Percentiles rank a stretch among this genome's conserved stretches.
Conservation (phyloP, 2,113 vertebrate species). For the Pardalotus punctatus region DNA sequence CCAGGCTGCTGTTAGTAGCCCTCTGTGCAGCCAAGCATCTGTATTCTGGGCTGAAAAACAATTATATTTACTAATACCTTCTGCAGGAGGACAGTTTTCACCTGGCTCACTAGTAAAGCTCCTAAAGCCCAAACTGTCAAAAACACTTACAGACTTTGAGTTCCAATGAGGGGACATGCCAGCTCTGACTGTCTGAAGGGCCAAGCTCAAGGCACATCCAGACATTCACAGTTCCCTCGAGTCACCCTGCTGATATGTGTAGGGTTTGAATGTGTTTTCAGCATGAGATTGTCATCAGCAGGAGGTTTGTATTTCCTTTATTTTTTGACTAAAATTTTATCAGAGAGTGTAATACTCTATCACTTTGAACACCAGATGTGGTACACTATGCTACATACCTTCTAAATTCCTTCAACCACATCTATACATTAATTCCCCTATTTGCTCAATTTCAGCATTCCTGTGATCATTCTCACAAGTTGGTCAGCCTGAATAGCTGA, state of each 20-base stretch:
- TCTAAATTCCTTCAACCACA: not conserved
- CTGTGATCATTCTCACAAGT: not conserved
- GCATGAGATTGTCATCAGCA: not conserved
- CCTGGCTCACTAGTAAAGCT: not conserved
- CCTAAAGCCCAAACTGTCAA: not conserved
- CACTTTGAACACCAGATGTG: not conserved
- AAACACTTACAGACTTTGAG: not conserved
- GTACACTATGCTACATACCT: not conserved
- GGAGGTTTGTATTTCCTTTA: not conserved
- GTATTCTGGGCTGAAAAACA: not conserved
- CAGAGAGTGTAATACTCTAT: not conserved
- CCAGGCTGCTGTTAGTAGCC: not conserved
- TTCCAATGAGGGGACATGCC: not conserved
- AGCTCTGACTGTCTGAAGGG: not conserved
- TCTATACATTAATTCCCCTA: not conserved
- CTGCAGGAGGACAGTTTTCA: not conserved
- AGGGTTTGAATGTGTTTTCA: not conserved
- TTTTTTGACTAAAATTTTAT: not conserved
- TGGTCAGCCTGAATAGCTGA: not conserved
- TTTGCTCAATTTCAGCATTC: not conserved
- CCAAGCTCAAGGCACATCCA: not conserved
- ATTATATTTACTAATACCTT: not conserved
- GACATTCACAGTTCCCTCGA: not conserved
- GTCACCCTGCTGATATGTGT: not conserved
- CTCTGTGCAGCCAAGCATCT: not conserved